Base-by-base conservation (phyloP, 2,888 invertebrate species). In the Drosophila hamatofila region DNA sequence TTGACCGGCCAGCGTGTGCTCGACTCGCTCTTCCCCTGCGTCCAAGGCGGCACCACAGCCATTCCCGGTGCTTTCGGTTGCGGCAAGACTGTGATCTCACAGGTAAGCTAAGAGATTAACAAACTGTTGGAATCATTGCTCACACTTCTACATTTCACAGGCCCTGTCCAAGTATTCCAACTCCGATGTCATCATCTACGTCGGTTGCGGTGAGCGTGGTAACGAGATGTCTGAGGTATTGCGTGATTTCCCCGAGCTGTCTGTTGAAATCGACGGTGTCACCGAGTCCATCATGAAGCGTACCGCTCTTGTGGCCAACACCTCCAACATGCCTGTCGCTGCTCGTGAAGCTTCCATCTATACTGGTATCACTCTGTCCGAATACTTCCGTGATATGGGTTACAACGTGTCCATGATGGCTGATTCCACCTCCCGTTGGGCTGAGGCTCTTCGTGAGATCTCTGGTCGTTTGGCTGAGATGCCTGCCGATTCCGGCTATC, bases 361-460 rank as follows among this genome's bases (percentile, higher is more conserved):
- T 93, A 99, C 99, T 72, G 98, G 98, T 90, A 99, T 99, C 93
- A 99, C 99, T 0, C 94, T 99, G n/a, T 98, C 99, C 30, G 99
- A 99, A 94, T 99, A 99, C 94, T 99, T 99, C 97, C 95, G 97
- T 90, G 97, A 97, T 94, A 99, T 99, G 99, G 99, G 99, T 92
- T 98, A 99, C 95, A 98, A 99, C 93, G 99, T 99, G 51, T 98
- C 99, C 85, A 99, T 99, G 99, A 99, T 99, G 99, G 99, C 99
- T 76, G 99, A 99, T 94, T 99, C 99, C 33, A 99, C 99, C 23
- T 99, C 99, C 16, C 98, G 99, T 94, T 99, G 99, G 99, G 99
- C 99, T 72, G 99, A 99, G 94, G 99, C 99, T 87, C 95, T 99
- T 93, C 96, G 99, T 94, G 99, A 99, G 96, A 99, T 99, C 94